These are phyloP conservation scores for Coenobita brevimanus DNA, from an alignment of 1,140 invertebrate genomes.

Conservation along the genomic window DNA sequence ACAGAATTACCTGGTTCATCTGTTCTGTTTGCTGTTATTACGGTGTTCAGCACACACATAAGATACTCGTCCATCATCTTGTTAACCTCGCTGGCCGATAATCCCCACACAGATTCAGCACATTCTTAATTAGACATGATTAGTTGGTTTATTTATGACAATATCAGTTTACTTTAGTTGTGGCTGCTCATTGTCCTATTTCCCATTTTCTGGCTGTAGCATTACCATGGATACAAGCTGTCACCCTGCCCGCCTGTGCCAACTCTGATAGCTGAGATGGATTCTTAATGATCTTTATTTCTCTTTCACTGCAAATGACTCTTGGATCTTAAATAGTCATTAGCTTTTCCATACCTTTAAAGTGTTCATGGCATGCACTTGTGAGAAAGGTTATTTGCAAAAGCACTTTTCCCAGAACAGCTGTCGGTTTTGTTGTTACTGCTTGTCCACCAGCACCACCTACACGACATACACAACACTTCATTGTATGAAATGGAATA, in stretches of 20 bases:
- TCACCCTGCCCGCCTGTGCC: background rate
- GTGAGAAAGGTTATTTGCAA: background rate
- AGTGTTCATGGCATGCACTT: background rate
- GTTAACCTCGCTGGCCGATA: background rate
- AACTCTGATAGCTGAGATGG: too few species aligned
- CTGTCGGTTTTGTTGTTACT: background rate
- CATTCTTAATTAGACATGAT: background rate
- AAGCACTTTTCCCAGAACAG: background rate
- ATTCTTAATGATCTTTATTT: background rate
- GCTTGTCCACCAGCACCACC: too few species aligned
- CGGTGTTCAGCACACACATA: background rate
- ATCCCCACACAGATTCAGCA: background rate
- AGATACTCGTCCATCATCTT: background rate
- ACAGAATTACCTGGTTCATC: background rate
- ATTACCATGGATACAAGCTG: background rate
- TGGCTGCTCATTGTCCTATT: background rate
- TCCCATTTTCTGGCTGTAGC: background rate
- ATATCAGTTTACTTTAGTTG: background rate
- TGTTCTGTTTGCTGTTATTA: conserved; percentile 3
- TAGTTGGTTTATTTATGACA: background rate
- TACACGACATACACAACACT: too few species aligned
- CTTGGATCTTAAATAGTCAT: background rate
- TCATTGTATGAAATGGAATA: too few species aligned
- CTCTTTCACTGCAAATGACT: background rate
- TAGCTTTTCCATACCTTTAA: background rate